Base-by-base conservation (phyloP, 64 coral and sea anemone species). In the Pocillopora verrucosa region DNA sequence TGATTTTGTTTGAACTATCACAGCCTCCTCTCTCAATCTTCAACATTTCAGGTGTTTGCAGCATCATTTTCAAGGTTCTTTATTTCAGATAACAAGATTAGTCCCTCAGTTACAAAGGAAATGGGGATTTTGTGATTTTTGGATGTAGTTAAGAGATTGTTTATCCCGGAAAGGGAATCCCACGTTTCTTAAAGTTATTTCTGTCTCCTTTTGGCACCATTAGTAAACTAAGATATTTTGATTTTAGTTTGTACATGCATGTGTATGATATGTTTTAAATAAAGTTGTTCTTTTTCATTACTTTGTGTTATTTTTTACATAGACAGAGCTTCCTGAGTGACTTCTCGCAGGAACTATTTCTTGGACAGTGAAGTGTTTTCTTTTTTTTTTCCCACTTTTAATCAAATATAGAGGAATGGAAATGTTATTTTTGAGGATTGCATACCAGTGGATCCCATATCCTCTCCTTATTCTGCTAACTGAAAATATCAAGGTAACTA, bases 171-270 rank as follows among this genome's bases (percentile, higher is more conserved):
- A 70, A 70, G 22, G 11, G 22, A 25, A n/a, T 15, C 22, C 19
- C 67, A 30, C 24, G 9, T 7, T 70, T 70, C 6, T 24, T 6
- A 63, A 13, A 20, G 22, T 4, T 24, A 19, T 30, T 25, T 24
- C 12, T 68, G 20, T 3, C 0, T 68, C 24, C 65, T 70, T 20
- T 30, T 70, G 67, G 67, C 67, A 70, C 67, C 11, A 11, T 70
- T 24, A 25, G 67, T 70, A 70, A 70, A 70, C 20, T 9, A 24
- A 30, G 67, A n/a, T 22, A 7, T 16, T 11, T 11, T 70, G 11
- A 25, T 69, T 70, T 70, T 70, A 70, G 67, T 70, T 70, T 70
- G 67, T 70, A 70, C 22, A 70, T 63, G 61, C 61, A 63, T 70
- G 67, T 70, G 25, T 51, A 51, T 51, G 41, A 51, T 70, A 70